Conservation (phyloP, 2,797 vertebrate genomes). For the Rhabdophis nuchalis region DNA sequence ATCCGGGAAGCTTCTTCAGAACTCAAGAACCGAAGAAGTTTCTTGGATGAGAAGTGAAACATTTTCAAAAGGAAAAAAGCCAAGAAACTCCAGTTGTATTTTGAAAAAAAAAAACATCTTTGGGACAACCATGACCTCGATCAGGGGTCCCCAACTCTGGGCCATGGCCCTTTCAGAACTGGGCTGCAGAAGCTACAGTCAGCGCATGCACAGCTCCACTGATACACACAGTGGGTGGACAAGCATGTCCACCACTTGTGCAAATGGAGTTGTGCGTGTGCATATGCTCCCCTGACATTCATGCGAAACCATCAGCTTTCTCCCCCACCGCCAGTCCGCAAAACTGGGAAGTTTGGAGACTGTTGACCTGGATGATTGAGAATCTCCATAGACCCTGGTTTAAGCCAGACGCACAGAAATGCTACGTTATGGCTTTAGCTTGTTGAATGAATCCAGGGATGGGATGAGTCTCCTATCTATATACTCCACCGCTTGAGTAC, state of each 20-base stretch:
- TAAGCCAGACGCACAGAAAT: neutral
- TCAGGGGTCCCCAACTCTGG: neutral
- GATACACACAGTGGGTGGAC: neutral
- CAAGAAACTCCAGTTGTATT: neutral
- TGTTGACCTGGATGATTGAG: neutral
- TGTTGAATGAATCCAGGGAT: neutral
- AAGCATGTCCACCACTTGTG: neutral
- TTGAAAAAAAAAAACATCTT: neutral
- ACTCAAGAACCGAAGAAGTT: neutral
- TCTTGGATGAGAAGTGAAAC: neutral
- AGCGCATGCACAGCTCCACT: neutral
- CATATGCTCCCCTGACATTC: accelerated
- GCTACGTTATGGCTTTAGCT: neutral
- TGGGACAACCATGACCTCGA: neutral
- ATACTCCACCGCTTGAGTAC: no score
- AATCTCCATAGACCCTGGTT: neutral
- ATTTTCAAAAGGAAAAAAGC: neutral
- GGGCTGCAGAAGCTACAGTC: neutral
- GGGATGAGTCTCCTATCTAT: neutral
- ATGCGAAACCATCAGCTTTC: neutral
- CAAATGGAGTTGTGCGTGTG: neutral
- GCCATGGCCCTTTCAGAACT: neutral
- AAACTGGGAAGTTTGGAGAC: neutral
- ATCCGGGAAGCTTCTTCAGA: neutral
- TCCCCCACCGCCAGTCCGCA: neutral